phyloP scores from a whole-genome alignment of 2,113 vertebrate genomes.

The Brachyistius frenatus region DNA sequence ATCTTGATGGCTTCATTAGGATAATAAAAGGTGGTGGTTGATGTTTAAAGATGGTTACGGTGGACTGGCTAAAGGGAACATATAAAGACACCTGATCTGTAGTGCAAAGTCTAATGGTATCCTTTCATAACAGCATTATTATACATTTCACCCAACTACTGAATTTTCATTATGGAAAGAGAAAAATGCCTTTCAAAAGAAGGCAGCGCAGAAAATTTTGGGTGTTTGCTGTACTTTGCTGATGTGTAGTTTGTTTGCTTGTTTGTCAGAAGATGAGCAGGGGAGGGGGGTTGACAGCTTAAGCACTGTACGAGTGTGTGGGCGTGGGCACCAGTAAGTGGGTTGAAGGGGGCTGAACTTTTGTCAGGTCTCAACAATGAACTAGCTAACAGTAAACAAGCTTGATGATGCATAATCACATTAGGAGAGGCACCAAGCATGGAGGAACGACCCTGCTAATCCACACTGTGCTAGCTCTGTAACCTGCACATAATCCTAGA shows the following conservation, averaged over 20 bases:
- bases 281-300: slow-evolving; percentile 58
- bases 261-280: slow-evolving; percentile 35
- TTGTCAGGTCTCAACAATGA: slow-evolving; percentile 81
- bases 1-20: slow-evolving; percentile 79
- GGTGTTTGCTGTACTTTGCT: slow-evolving; percentile 5
- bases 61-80: slow-evolving; percentile 51
- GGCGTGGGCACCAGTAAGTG: slow-evolving; percentile 73
- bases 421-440: slow-evolving; percentile 90
- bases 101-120: slow-evolving; percentile 15
- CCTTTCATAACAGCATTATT: slow-evolving; percentile 3
- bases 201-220: background rate
- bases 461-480: slow-evolving; percentile 84
- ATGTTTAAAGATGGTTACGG: slow-evolving; percentile 63
- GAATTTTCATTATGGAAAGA: background rate
- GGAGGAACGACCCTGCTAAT: slow-evolving; percentile 89
- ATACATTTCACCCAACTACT: background rate
- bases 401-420: slow-evolving; percentile 94
- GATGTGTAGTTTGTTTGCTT: slow-evolving; percentile 50
- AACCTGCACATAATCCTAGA: slow-evolving; percentile 91
- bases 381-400: slow-evolving; percentile 91
- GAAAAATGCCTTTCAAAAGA: slow-evolving; percentile 8
- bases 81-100: slow-evolving; percentile 41
- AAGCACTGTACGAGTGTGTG: slow-evolving; percentile 72
- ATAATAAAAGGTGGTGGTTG: slow-evolving; percentile 71
- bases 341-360: slow-evolving; percentile 81